Evolutionary conservation across 2,888 invertebrate genomes (phyloP).

Genomic region (Cantharis lateralis): DNA sequence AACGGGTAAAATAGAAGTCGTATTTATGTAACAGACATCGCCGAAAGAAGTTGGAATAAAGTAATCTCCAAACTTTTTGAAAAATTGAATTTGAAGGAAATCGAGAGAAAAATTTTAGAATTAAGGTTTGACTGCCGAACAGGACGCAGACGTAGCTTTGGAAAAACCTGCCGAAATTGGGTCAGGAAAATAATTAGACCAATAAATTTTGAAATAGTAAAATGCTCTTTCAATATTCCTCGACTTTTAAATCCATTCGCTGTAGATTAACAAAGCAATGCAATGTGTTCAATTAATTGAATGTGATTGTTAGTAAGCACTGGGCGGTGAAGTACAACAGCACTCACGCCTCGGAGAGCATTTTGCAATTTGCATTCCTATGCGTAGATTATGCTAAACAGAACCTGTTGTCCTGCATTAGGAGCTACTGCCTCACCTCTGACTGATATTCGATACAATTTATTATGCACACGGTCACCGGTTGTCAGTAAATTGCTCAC

Average conservation of each 20-base stretch:
- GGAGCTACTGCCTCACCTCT: slow-evolving; percentile 32
- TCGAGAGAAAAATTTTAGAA: background rate
- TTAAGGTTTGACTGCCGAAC: background rate
- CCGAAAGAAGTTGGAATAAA: background rate
- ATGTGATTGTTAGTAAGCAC: slow-evolving; percentile 35
- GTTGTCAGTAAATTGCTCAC: slow-evolving; percentile 29
- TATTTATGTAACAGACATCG: background rate
- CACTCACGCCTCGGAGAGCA: slow-evolving; percentile 27
- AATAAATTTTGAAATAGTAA: background rate
- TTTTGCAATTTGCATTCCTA: slow-evolving; percentile 32
- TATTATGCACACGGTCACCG: slow-evolving; percentile 31
- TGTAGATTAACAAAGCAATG: slow-evolving; percentile 7
- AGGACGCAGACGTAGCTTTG: background rate
- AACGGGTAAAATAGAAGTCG: background rate
- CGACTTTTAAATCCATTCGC: background rate
- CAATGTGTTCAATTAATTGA: slow-evolving; percentile 35
- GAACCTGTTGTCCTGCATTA: slow-evolving; percentile 31
- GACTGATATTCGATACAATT: slow-evolving; percentile 36
- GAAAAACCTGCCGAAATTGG: background rate
- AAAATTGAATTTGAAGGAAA: background rate
- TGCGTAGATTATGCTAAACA: slow-evolving; percentile 31
- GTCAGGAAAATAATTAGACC: background rate
- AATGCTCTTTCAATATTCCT: background rate
- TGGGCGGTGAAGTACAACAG: slow-evolving; percentile 29
- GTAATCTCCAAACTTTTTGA: background rate